Percentiles rank a stretch among this genome's conserved stretches.
These are phyloP conservation scores for Calvadosia cruxmelitensis DNA, from an alignment of 30 jellyfish, hydroid and myxozoan genomes.

Conservation along the genomic window DNA sequence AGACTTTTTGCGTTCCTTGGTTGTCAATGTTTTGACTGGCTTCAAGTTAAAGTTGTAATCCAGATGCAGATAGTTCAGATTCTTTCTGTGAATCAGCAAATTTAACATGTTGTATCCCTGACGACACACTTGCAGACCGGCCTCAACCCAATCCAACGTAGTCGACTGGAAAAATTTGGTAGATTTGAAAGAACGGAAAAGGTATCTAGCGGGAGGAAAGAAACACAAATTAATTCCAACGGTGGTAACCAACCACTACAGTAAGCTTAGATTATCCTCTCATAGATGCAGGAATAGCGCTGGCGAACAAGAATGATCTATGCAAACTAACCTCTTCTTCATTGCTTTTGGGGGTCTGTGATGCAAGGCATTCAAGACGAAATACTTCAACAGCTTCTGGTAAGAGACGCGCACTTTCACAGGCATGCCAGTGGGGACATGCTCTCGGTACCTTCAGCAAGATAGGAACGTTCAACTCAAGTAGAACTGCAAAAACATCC, in stretches of 20 bases:
- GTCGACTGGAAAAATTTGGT: slow-evolving; percentile 98
- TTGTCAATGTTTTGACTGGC: slow-evolving; percentile 94
- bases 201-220: slow-evolving; percentile 24
- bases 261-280: too few species aligned
- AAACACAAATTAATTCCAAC: too few species aligned
- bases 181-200: slow-evolving; percentile 94
- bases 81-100: slow-evolving; percentile 92
- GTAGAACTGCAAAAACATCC: not conserved
- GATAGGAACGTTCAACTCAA: not conserved
- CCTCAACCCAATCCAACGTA: slow-evolving; percentile 99
- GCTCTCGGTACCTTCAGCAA: slow-evolving; percentile 81
- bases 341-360: slow-evolving; percentile 99
- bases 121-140: slow-evolving; percentile 98
- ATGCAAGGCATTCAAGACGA: slow-evolving; percentile 90
- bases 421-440: slow-evolving; percentile 94
- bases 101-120: slow-evolving; percentile 98
- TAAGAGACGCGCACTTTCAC: slow-evolving; percentile 95
- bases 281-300: too few species aligned
- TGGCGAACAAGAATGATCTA: too few species aligned
- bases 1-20: slow-evolving; percentile 98
- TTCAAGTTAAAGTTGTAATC: slow-evolving; percentile 96
- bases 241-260: too few species aligned
- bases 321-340: slow-evolving; percentile 59
- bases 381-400: slow-evolving; percentile 86
- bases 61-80: slow-evolving; percentile 87